Base-by-base conservation (phyloP, 2,888 invertebrate genomes). In the Euspilapteryx auroguttella region DNA sequence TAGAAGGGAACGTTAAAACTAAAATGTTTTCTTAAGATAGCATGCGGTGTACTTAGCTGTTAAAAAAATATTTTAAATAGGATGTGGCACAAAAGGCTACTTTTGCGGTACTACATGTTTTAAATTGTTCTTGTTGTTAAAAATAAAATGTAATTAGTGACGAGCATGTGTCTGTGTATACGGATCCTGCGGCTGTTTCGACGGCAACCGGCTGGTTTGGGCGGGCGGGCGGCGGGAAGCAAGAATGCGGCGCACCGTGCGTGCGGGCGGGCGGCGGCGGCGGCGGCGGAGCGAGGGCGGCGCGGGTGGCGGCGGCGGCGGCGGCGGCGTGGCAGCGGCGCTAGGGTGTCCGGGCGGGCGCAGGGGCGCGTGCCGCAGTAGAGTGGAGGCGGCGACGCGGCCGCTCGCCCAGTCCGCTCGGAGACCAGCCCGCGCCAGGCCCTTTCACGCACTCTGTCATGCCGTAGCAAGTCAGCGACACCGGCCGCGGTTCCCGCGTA, bases 361-460 rank as follows among this genome's bases (percentile, higher is more conserved):
- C 49, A 55, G 48, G 50, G 51, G 55, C 65, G 66, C 69, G 68
- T 66, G 59, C 69, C 69, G 71, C 69, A 71, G 68, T 73, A 71
- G 58, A 63, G 71, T 63, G 66, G 58, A 64, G 62, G 65, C 62
- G 61, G 64, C 65, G 63, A 49, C 61, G 63, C 59, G 62, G 55
- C 62, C 63, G 65, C 66, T 57, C 58, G 62, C 47, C 51, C 50
- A 21, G 17, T 17, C 17, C 5, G 17, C 17, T 17, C 17, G 17
- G 5, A 8, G 5, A 17, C 17, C 8, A 6, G 17, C 17, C 17
- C 17, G 5, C 5, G 17, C 5, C 17, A 6, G 17, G 17, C 5
- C 17, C 17, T 5, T 8, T 17, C 17, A 17, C 17, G 17, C 17
- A 17, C 17, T 8, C 17, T 17, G 17, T 5, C 17, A 17, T 17